Percentiles rank a stretch among this genome's conserved stretches.
Conservation (phyloP, 2,113 vertebrate species). For the Sapayoa aenigma region DNA sequence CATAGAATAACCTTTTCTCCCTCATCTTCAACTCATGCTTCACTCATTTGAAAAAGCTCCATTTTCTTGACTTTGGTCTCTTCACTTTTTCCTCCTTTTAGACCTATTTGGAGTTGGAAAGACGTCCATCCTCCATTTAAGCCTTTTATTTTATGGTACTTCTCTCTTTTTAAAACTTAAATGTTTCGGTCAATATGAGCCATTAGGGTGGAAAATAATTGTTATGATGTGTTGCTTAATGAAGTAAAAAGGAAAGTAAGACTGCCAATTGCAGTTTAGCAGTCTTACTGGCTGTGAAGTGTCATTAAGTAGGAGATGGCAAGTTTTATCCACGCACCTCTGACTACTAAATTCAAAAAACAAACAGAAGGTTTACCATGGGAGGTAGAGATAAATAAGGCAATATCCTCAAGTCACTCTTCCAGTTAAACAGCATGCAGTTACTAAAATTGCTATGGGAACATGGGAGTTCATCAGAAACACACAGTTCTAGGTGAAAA, state of each 20-base stretch:
- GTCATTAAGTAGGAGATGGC: constrained; percentile 44
- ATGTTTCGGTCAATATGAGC: background rate
- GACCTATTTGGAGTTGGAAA: background rate
- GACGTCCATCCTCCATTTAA: background rate
- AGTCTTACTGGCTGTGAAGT: constrained; percentile 38
- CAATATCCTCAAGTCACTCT: constrained; percentile 66
- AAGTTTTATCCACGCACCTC: constrained; percentile 58
- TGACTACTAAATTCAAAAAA: constrained; percentile 68
- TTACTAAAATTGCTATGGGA: constrained; percentile 73
- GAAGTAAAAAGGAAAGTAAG: constrained; percentile 30
- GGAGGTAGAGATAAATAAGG: constrained; percentile 56
- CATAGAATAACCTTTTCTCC: background rate
- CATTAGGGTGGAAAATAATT: constrained; percentile 20
- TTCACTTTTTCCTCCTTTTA: background rate
- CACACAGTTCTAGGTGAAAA: constrained; percentile 31
- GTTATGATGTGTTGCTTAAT: constrained; percentile 24
- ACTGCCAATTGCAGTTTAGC: background rate
- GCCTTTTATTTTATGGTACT: background rate
- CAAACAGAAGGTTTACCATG: constrained; percentile 73
- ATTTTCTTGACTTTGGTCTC: background rate
- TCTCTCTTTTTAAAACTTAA: constrained; percentile 13
- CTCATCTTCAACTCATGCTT: background rate
- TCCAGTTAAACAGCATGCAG: constrained; percentile 68
- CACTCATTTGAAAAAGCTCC: background rate
- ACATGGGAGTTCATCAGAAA: constrained; percentile 55